phyloP scores from a whole-genome alignment of 23 tunicate species.

The Trididemnum nubilum region DNA sequence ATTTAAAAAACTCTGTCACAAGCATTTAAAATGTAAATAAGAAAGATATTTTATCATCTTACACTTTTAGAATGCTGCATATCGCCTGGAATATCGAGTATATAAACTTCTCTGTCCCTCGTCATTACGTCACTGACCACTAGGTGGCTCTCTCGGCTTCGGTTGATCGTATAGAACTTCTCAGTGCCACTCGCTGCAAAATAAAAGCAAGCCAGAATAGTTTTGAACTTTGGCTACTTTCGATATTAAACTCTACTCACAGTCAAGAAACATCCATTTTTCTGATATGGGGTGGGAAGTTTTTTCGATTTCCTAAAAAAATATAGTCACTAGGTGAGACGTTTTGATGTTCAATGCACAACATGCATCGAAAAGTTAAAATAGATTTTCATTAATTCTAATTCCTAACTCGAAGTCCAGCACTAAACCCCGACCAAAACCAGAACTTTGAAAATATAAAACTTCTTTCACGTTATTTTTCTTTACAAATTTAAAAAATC shows the following conservation, averaged over 20 bases:
- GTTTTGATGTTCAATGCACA: background rate
- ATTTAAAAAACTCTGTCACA: no score
- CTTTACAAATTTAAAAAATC: no score
- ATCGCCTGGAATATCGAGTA: conserved; percentile 26
- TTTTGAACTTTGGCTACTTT: background rate
- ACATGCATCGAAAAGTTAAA: background rate
- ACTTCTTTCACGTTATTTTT: no score
- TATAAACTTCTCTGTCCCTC: conserved; percentile 65
- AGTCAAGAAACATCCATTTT: conserved; percentile 60
- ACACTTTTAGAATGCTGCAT: background rate
- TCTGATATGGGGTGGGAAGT: conserved; percentile 17
- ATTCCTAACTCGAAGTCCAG: no score
- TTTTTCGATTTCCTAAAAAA: conserved; percentile 35
- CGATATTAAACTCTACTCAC: conserved; percentile 25
- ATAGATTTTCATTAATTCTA: no score
- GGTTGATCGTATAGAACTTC: conserved; percentile 72
- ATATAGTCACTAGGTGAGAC: no score
- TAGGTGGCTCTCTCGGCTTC: conserved; percentile 60
- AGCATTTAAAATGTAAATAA: no score
- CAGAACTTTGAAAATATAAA: no score
- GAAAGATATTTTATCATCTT: background rate
- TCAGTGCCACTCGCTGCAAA: conserved; percentile 61
- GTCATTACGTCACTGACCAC: conserved; percentile 66
- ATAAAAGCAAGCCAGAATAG: background rate
- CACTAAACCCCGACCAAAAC: no score